Conservation (phyloP, 2,113 vertebrate species). For the Heptranchias perlo region DNA sequence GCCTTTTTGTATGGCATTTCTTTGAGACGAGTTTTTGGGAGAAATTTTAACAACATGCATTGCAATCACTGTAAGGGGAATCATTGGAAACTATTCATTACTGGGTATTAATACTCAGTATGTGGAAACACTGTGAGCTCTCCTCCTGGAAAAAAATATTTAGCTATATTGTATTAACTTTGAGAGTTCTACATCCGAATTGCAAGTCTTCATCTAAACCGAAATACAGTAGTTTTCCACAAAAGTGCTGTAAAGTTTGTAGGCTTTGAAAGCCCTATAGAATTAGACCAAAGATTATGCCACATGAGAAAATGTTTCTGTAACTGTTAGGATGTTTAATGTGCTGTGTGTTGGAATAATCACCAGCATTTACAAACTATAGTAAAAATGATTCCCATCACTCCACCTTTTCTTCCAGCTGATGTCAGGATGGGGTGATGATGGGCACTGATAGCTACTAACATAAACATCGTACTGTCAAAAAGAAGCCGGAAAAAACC, state of each 20-base stretch:
- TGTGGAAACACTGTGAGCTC: neutral
- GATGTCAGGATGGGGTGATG: neutral
- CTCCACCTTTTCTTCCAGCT: neutral
- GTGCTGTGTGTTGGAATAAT: neutral
- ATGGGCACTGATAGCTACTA: neutral
- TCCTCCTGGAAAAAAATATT: neutral
- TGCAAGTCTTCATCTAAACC: neutral
- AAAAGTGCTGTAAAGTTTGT: neutral
- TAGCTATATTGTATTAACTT: neutral
- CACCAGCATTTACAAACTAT: neutral
- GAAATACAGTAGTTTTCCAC: neutral
- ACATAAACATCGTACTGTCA: neutral
- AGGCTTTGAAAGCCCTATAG: neutral
- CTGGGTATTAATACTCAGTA: neutral
- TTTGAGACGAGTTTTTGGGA: neutral
- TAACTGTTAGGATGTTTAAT: neutral
- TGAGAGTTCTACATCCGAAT: neutral
- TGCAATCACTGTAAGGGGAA: neutral
- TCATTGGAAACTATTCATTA: constrained; percentile 7
- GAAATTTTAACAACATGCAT: constrained; percentile 12
- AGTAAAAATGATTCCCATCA: neutral
- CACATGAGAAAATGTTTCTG: neutral
- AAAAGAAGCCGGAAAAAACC: neutral
- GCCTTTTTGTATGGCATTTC: neutral
- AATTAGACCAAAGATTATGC: neutral